These are phyloP conservation scores for Dromaius novaehollandiae DNA, from an alignment of 2,113 vertebrate species.

Conservation along the genomic window DNA sequence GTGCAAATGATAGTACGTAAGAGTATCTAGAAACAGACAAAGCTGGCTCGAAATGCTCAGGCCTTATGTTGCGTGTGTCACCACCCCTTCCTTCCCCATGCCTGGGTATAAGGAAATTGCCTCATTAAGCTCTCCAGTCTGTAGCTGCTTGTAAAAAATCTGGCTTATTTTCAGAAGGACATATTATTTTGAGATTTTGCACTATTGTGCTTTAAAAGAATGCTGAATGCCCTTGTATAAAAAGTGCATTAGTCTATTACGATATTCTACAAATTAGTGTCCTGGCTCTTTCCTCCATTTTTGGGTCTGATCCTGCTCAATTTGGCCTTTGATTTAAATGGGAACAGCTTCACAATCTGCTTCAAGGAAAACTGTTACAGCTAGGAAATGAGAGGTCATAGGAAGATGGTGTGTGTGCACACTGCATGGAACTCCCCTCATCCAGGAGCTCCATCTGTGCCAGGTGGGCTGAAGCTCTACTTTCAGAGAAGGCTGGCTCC, in stretches of 20 bases:
- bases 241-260: neutral
- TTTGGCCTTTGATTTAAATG: neutral
- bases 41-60: neutral
- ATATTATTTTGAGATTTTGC: neutral
- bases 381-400: neutral
- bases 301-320: neutral
- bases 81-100: constrained; percentile 52
- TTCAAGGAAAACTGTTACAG: neutral
- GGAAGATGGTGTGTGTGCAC: neutral
- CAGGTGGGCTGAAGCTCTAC: neutral
- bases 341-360: neutral
- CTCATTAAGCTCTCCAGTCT: constrained; percentile 36
- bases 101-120: constrained; percentile 52
- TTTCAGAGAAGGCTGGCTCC: neutral
- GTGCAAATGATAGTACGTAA: neutral
- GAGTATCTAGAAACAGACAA: neutral
- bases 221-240: neutral
- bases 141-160: neutral
- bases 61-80: neutral
- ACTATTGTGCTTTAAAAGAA: neutral
- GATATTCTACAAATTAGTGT: neutral
- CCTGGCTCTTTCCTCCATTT: neutral
- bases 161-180: constrained; percentile 21
- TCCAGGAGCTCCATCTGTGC: neutral
- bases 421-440: neutral